These are phyloP conservation scores for Oryzias celebensis DNA, from an alignment of 2,113 vertebrate species.

Conservation along the genomic window DNA sequence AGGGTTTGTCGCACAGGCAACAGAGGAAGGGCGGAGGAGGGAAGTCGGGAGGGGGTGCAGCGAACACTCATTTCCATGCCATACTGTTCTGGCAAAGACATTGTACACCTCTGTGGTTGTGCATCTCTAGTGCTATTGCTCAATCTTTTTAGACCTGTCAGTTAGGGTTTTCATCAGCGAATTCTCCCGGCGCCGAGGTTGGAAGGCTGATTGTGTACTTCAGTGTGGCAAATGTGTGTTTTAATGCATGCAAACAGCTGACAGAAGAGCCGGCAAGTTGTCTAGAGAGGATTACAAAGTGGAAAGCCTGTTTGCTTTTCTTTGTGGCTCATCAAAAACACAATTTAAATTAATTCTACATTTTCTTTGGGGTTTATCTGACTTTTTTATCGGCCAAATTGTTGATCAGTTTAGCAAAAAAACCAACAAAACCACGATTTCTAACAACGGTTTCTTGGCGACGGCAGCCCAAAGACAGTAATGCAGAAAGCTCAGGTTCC, in stretches of 20 bases:
- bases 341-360: slow-evolving; percentile 5
- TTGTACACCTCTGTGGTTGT: slow-evolving; percentile 61
- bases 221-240: slow-evolving; percentile 40
- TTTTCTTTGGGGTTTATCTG: not conserved
- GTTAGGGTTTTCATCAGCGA: slow-evolving; percentile 65
- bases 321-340: slow-evolving; percentile 7
- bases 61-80: slow-evolving; percentile 65
- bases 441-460: slow-evolving; percentile 1
- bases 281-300: slow-evolving; percentile 21
- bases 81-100: slow-evolving; percentile 68
- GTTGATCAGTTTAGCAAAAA: not conserved
- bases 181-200: slow-evolving; percentile 45
- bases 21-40: slow-evolving; percentile 53
- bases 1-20: slow-evolving; percentile 75
- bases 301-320: slow-evolving; percentile 24
- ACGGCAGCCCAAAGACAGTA: slow-evolving; percentile 36
- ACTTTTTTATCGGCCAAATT: slow-evolving; percentile 1
- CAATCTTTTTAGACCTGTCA: slow-evolving; percentile 74
- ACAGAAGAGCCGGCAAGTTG: slow-evolving; percentile 13
- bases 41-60: not conserved
- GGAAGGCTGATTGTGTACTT: slow-evolving; percentile 52
- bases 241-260: slow-evolving; percentile 15
- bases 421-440: not conserved
- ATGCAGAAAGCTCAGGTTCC: slow-evolving; percentile 59
- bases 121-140: slow-evolving; percentile 65